Evolutionary conservation across 1,140 invertebrate genomes (phyloP).

Genomic region (Caenorhabditis briggsae): DNA sequence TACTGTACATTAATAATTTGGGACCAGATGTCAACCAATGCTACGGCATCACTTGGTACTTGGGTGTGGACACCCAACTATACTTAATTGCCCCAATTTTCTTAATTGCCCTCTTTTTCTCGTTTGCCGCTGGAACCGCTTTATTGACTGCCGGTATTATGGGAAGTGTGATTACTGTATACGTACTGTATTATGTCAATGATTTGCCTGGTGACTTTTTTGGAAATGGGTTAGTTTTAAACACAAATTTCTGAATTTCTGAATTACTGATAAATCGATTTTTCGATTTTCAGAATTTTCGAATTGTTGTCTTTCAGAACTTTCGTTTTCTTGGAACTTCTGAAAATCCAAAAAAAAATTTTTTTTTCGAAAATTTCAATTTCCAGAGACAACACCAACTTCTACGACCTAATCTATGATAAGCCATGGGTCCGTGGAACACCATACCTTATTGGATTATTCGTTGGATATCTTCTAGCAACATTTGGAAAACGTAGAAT

Average conservation of each 20-base stretch:
- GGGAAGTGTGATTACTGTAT: constrained; percentile 13
- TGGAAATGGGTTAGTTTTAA: constrained; percentile 24
- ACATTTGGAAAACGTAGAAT: constrained; percentile 35
- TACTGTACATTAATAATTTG: constrained; percentile 59
- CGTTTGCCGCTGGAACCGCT: background rate
- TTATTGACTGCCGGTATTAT: background rate
- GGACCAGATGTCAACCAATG: background rate
- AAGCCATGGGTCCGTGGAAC: constrained; percentile 49
- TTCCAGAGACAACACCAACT: constrained; percentile 27
- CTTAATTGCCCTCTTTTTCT: background rate
- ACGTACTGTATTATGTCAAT: constrained; percentile 13
- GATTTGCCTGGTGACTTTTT: constrained; percentile 45
- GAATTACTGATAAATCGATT: too few species aligned
- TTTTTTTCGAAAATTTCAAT: background rate
- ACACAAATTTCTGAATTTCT: background rate
- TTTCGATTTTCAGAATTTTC: too few species aligned
- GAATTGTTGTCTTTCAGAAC: too few species aligned
- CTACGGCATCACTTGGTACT: constrained; percentile 43
- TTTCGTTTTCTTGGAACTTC: too few species aligned
- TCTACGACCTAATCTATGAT: constrained; percentile 48
- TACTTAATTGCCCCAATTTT: constrained; percentile 1
- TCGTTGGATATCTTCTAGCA: constrained; percentile 32
- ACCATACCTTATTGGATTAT: constrained; percentile 46
- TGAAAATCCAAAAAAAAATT: too few species aligned
- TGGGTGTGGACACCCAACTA: constrained; percentile 8